These are phyloP conservation scores for Pantala flavescens DNA, from an alignment of 1,140 invertebrate genomes.

Conservation along the genomic window DNA sequence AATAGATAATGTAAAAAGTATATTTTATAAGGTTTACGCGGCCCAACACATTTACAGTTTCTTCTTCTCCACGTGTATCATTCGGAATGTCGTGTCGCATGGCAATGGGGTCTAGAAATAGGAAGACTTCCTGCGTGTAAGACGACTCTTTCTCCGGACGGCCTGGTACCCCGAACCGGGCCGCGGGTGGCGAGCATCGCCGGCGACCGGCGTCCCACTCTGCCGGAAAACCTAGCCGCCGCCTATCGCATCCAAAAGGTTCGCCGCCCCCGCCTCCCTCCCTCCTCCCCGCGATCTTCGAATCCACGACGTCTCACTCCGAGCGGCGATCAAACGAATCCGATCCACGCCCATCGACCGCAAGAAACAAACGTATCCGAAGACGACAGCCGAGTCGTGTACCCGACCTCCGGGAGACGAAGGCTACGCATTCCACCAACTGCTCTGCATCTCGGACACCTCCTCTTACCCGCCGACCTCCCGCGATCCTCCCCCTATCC, in stretches of 20 bases:
- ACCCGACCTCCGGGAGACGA: neutral
- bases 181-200: neutral
- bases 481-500: neutral
- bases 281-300: neutral
- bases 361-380: neutral
- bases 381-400: neutral
- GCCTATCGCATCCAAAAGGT: neutral
- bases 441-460: constrained; percentile 1
- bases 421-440: neutral
- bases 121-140: neutral
- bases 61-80: too few relatives aligned
- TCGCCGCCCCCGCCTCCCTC: neutral
- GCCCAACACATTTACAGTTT: too few relatives aligned
- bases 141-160: neutral
- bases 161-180: neutral
- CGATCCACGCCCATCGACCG: neutral
- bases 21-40: too few relatives aligned
- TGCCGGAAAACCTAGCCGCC: neutral
- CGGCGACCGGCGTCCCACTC: neutral
- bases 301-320: too few relatives aligned
- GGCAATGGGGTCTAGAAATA: too few relatives aligned
- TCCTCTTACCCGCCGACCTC: neutral
- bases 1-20: too few relatives aligned
- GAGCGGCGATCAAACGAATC: neutral
- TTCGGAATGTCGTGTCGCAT: too few relatives aligned